Evolutionary conservation across 2,797 vertebrate genomes (phyloP), one percentile per base, ranked within the genome.

Genomic region (Sylvilagus floridanus): DNA sequence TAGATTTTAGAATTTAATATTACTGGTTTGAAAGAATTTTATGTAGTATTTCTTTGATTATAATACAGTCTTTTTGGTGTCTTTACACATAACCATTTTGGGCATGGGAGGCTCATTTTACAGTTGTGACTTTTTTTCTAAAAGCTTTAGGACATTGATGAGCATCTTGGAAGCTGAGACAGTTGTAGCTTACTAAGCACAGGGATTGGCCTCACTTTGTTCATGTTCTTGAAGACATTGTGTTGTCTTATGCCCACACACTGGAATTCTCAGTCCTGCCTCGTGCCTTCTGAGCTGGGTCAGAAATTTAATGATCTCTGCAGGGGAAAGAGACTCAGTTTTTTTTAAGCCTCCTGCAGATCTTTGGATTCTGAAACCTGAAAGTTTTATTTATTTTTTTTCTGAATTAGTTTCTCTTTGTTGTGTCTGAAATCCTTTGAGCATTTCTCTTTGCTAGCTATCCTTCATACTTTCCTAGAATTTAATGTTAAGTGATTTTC

Each of bases 1-100:
- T 90, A 75, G 35, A 83, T 96, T 84, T 90, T 57, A 78, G 50
- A 93, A 37, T 95, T 30, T 35, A 92, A n/a, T 77, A 26, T 37
- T 91, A 50, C 28, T 86, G 69, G 35, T 17, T 62, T 84, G 35
- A 73, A 84, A 50, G 47, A n/a, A 10, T 32, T 32, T 10, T 54
- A 7, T 1, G 66, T 54, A 30, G 35, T 35, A 35, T 81, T 76
- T 84, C 16, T 69, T 73, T 73, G 5, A 69, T 93, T 63, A 88
- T 75, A 90, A 52, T 65, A 32, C 10, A 84, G 0, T 90, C n/a
- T n/a, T 32, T 94, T 92, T 52, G 47, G 7, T 11, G 1, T 90
- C 65, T 66, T 83, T 5, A 72, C 32, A 77, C 24, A 30, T 63
- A 28, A 57, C 8, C 66, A 17, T 78, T 82, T 35, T 91, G 81